A percentile compares a stretch with the other conserved stretches of the same genome.
These are phyloP conservation scores for Andrena praecox DNA, from an alignment of 2,888 invertebrate genomes.

Conservation along the genomic window DNA sequence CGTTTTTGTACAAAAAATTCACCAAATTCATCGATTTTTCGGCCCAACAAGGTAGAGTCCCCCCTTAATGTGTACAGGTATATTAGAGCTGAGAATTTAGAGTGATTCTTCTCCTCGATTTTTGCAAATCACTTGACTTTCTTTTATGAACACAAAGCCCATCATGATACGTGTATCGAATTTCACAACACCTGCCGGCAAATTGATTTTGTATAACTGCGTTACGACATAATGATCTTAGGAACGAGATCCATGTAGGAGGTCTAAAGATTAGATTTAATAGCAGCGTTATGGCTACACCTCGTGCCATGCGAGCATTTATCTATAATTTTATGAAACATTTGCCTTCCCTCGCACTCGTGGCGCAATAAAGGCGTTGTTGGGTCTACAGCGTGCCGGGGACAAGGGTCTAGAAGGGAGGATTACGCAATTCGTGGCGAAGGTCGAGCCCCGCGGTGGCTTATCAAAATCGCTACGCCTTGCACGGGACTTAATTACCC, in stretches of 20 bases:
- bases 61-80: no score
- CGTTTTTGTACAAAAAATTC: no score
- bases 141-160: no score
- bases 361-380: not conserved
- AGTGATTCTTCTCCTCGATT: no score
- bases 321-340: not conserved
- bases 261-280: slow-evolving; percentile 3
- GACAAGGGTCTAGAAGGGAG: not conserved
- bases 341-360: not conserved
- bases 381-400: not conserved
- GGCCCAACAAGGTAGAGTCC: no score
- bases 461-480: slow-evolving; percentile 56
- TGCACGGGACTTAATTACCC: slow-evolving; percentile 58
- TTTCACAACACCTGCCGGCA: no score
- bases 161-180: no score
- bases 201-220: slow-evolving; percentile 9
- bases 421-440: slow-evolving; percentile 46
- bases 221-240: not conserved
- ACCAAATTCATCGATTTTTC: no score
- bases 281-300: not conserved
- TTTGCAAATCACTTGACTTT: no score
- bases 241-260: slow-evolving; percentile 8
- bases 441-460: slow-evolving; percentile 34
- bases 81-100: no score
- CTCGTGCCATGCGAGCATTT: not conserved